Conservation (phyloP, 37 sponge, comb jelly and placozoan species). For the Tethya wilhelma region DNA sequence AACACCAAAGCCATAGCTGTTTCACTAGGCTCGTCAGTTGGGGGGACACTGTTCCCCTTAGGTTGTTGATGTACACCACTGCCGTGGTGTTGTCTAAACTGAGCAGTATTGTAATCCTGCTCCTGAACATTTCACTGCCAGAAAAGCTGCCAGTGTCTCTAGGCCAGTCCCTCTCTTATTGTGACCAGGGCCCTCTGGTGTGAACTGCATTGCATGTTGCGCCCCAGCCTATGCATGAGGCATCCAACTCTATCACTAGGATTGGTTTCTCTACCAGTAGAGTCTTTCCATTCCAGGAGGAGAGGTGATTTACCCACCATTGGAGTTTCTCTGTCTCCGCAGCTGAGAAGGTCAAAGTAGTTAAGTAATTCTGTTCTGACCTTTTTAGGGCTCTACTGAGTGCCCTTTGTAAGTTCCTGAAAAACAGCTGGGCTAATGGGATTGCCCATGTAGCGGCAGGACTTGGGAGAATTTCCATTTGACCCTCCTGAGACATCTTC, state of each 20-base stretch:
- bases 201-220: conserved; percentile 11
- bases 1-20: conserved; percentile 28
- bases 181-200: conserved; percentile 41
- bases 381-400: background rate
- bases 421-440: conserved; percentile 21
- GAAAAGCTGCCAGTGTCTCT: background rate
- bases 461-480: background rate
- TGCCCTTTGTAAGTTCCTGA: background rate
- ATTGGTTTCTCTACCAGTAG: background rate
- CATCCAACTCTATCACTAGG: conserved; percentile 33
- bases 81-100: conserved; percentile 24
- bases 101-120: too few relatives aligned
- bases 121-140: too few relatives aligned
- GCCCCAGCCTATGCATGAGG: conserved; percentile 30
- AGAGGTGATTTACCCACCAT: conserved; percentile 25
- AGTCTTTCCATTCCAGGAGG: conserved; percentile 1
- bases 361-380: conserved; percentile 1
- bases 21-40: background rate
- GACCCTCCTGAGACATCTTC: background rate
- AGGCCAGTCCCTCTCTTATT: conserved; percentile 13
- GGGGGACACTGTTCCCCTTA: conserved; percentile 22
- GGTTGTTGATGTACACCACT: conserved; percentile 10
- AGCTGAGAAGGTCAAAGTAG: background rate
- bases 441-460: conserved; percentile 14
- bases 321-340: conserved; percentile 8